Evolutionary conservation across 1,140 invertebrate species (phyloP), one percentile per base, ranked within the genome.

Genomic region (Neuroterus valhalla): DNA sequence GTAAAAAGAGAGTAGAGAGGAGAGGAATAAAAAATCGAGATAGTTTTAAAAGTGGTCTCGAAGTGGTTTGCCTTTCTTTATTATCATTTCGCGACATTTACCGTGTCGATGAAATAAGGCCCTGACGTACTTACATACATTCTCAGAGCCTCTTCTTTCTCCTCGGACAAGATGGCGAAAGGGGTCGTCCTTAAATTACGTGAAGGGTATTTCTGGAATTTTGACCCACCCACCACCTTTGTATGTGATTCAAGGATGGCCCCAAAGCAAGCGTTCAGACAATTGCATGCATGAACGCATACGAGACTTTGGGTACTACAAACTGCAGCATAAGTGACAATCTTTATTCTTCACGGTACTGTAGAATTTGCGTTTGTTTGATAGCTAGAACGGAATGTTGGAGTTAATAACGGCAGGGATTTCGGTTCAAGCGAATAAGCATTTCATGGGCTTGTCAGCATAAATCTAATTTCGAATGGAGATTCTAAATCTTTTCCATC

Each of bases 391-490:
- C 38, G 50, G 19, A 42, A 76, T 73, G 23, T 31, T 67, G 66
- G 31, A 38, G 31, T 1, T 38, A 38, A 38, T 38, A 38, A 38
- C 31, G 6, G 1, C 5, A 8, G 31, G 21, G 10, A 62, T 31
- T 48, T 48, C 15, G 10, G 4, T n/a, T 69, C 69, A 42, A 62
- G 48, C 48, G 75, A 68, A 71, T 75, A 75, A 75, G 74, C 74
- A 74, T 71, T 44, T 42, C 75, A 46, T 72, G 73, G 76, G 75
- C 74, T 73, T 79, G 78, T 79, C 78, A 68, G 55, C 78, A 69
- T 79, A 79, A 79, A 79, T 79, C 74, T 79, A 79, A 79, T 79
- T 76, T 74, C 71, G 72, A 76, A 79, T 79, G 72, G 76, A 79
- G 69, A 67, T 79, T 76, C 67, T 76, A 72, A 75, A 72, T 52